These are phyloP conservation scores for Netelia melanura DNA, from an alignment of 2,888 invertebrate genomes.

Conservation along the genomic window DNA sequence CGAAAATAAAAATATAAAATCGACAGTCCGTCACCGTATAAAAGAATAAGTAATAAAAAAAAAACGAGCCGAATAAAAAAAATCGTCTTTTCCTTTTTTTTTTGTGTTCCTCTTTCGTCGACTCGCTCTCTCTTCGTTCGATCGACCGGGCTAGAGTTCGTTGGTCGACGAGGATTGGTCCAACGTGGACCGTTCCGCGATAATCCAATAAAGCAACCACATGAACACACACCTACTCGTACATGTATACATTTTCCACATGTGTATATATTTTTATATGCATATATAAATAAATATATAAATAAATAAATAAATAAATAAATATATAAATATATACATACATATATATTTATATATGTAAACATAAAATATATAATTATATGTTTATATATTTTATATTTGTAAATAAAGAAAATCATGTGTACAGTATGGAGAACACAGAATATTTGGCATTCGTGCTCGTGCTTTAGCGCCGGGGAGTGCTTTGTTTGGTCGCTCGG, in stretches of 20 bases:
- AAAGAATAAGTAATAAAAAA: no score
- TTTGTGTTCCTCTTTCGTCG: not conserved
- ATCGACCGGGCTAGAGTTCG: constrained; percentile 45
- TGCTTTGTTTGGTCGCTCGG: not conserved
- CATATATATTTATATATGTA: constrained; percentile 15
- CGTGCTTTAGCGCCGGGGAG: not conserved
- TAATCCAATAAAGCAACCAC: constrained; percentile 55
- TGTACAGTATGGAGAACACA: not conserved
- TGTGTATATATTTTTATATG: constrained; percentile 14
- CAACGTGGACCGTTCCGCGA: constrained; percentile 63
- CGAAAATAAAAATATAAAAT: no score
- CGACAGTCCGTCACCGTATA: no score
- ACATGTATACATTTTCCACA: not conserved
- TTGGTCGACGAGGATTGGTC: constrained; percentile 57
- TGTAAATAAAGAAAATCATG: not conserved
- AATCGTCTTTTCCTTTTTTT: not conserved
- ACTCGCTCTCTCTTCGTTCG: not conserved
- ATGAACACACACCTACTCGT: not conserved
- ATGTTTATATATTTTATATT: no score
- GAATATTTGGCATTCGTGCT: not conserved
- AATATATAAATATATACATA: not conserved
- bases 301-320: not conserved
- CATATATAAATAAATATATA: not conserved
- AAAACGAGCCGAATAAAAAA: not conserved
- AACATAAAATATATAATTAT: no score